Evolutionary conservation across 2,888 invertebrate species (phyloP).

Genomic region (Andrena camellia): DNA sequence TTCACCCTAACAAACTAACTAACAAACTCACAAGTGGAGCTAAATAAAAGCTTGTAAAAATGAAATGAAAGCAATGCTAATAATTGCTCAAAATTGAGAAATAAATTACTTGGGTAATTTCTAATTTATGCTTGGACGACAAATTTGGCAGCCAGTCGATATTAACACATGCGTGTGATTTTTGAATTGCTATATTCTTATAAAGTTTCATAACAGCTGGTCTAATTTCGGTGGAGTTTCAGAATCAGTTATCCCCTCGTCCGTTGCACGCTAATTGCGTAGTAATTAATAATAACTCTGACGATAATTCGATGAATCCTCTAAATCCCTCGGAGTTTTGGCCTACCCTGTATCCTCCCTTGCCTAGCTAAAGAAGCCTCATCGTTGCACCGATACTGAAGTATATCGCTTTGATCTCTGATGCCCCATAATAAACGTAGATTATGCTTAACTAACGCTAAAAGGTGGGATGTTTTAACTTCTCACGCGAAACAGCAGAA

Average conservation of each 20-base stretch:
- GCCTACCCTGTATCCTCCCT: constrained; percentile 53
- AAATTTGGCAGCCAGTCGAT: no score
- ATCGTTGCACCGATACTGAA: constrained; percentile 45
- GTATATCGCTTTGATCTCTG: constrained; percentile 51
- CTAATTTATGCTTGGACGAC: no score
- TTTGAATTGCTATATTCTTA: no score
- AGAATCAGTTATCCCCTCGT: constrained; percentile 6
- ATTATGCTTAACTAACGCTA: constrained; percentile 35
- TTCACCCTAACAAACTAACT: no score
- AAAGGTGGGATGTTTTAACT: constrained; percentile 28
- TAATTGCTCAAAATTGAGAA: no score
- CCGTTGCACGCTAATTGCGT: constrained; percentile 59
- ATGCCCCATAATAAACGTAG: neutral
- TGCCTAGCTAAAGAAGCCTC: constrained; percentile 49
- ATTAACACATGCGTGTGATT: no score
- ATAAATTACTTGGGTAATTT: no score
- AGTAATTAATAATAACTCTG: constrained; percentile 75
- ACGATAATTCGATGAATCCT: constrained; percentile 72
- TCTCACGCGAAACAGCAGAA: neutral
- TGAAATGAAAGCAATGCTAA: no score
- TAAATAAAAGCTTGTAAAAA: no score
- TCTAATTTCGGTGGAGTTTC: no score
- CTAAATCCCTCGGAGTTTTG: constrained; percentile 48
- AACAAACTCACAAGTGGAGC: no score
- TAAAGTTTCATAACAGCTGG: no score